Conservation (phyloP, 2,888 invertebrate species). For the Acrobasis consociella region DNA sequence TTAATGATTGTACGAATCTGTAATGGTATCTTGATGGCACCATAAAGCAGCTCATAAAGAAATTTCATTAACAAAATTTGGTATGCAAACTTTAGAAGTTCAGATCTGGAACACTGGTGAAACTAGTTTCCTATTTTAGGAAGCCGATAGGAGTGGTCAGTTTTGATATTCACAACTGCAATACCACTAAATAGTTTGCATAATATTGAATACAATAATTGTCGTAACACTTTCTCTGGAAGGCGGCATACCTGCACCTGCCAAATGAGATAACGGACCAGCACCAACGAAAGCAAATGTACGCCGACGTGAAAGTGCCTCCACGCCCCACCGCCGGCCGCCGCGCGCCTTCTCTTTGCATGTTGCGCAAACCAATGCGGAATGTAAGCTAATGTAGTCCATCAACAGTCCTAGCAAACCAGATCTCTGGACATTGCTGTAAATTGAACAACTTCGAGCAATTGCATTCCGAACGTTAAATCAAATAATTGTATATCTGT, state of each 20-base stretch:
- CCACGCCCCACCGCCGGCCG: conserved; percentile 44
- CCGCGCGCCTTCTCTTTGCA: conserved; percentile 67
- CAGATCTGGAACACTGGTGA: conserved; percentile 4
- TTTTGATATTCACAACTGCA: conserved; percentile 4
- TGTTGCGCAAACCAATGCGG: conserved; percentile 74
- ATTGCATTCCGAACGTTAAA: not conserved
- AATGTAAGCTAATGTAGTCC: conserved; percentile 50
- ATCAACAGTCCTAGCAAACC: conserved; percentile 31
- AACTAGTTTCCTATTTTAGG: not conserved
- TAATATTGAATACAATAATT: conserved; percentile 61
- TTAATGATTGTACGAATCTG: too few species aligned
- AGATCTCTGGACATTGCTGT: conserved; percentile 22
- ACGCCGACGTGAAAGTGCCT: conserved; percentile 74
- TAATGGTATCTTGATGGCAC: too few species aligned
- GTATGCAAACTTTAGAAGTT: not conserved
- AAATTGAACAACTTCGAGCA: not conserved
- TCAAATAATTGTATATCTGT: not conserved
- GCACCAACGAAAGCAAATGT: conserved; percentile 79
- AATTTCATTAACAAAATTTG: not conserved
- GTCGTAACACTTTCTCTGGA: conserved; percentile 76
- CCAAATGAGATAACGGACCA: conserved; percentile 77
- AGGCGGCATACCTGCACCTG: conserved; percentile 69
- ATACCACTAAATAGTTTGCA: conserved; percentile 44
- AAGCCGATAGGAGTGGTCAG: not conserved
- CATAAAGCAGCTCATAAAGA: not conserved